A percentile compares a stretch with the other conserved stretches of the same genome.
phyloP scores from a whole-genome alignment of 2,888 invertebrate species.

The Coecobrya sp. region DNA sequence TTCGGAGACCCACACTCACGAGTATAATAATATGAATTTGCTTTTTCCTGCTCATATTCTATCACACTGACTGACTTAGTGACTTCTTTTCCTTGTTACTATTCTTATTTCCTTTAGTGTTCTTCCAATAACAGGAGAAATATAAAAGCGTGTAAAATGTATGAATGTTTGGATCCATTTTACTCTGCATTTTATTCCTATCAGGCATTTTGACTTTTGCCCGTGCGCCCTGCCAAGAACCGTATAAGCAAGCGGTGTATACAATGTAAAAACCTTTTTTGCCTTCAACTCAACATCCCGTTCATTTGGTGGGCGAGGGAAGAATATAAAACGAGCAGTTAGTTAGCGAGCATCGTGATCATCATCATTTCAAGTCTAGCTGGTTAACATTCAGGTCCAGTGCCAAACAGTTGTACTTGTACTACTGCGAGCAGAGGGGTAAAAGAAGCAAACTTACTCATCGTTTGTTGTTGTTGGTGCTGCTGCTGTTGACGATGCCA shows the following conservation, averaged over 20 bases:
- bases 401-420: constrained; percentile 68
- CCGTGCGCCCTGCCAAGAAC: constrained; percentile 51
- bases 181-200: constrained; percentile 64
- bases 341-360: constrained; percentile 56
- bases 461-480: constrained; percentile 53
- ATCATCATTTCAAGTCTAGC: constrained; percentile 57
- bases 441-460: constrained; percentile 25
- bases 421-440: not conserved
- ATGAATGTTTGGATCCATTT: constrained; percentile 41
- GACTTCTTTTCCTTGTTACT: constrained; percentile 47
- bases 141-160: not conserved
- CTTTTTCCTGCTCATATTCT: constrained; percentile 22
- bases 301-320: constrained; percentile 74
- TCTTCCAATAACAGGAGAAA: constrained; percentile 27
- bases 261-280: not conserved
- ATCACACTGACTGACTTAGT: constrained; percentile 69
- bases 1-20: constrained; percentile 32
- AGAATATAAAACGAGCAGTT: constrained; percentile 74
- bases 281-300: constrained; percentile 73
- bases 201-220: constrained; percentile 45
- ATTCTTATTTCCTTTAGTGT: constrained; percentile 59
- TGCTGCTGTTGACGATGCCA: constrained; percentile 19
- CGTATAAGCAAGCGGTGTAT: not conserved
- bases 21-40: constrained; percentile 61
- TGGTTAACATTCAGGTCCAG: constrained; percentile 81